Conservation (phyloP, 2,113 vertebrate species). For the Monarcha castaneiventris region DNA sequence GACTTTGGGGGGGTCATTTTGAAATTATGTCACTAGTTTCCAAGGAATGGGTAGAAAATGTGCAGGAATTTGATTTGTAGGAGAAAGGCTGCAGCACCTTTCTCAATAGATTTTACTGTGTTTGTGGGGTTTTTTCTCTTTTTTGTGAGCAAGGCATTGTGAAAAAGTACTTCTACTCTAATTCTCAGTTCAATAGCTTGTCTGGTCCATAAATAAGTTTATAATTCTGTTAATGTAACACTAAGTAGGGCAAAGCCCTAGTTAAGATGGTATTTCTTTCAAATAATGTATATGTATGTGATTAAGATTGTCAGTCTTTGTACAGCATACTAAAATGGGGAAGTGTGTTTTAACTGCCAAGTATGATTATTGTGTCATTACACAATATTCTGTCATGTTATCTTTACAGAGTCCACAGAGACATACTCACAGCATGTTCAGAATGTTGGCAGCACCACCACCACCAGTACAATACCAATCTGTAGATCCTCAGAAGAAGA, state of each 20-base stretch:
- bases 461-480: conserved; percentile 84
- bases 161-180: neutral
- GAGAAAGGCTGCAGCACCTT: neutral
- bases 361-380: neutral
- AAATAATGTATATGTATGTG: neutral
- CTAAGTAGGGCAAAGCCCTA: neutral
- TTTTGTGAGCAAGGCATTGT: neutral
- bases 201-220: neutral
- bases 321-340: neutral
- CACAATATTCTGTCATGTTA: conserved; percentile 12
- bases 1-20: neutral
- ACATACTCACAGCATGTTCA: conserved; percentile 80
- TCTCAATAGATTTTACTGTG: neutral
- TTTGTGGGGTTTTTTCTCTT: neutral
- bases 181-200: neutral
- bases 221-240: neutral
- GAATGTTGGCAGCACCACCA: conserved; percentile 72
- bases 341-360: neutral
- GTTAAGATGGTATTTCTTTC: neutral
- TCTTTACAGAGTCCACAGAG: conserved; percentile 74
- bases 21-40: neutral
- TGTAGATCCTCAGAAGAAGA: conserved; percentile 92
- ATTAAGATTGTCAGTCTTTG: neutral
- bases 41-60: neutral
- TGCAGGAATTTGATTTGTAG: neutral